Percentiles rank a stretch among this genome's conserved stretches.
phyloP scores from a whole-genome alignment of 2,797 vertebrate species.

The Chelidonichthys spinosus region DNA sequence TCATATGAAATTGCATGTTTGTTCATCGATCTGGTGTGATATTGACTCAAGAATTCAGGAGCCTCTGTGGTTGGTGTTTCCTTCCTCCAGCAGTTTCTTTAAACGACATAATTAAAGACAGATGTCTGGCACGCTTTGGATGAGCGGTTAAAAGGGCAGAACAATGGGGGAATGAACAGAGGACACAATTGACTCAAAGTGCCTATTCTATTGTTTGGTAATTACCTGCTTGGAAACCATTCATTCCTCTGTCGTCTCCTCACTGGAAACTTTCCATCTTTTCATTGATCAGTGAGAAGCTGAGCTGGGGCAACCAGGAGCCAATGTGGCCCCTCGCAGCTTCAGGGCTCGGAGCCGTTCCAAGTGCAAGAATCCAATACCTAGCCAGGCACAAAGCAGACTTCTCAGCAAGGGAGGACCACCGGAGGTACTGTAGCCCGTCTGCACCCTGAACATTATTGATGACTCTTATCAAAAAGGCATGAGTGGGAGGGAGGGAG shows the following conservation, averaged over 20 bases:
- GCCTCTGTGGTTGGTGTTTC: constrained; percentile 51
- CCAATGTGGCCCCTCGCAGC: constrained; percentile 71
- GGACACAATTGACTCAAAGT: constrained; percentile 6
- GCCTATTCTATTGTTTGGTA: constrained; percentile 6
- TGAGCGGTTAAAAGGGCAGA: background rate
- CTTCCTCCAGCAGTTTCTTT: constrained; percentile 28
- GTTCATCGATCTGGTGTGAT: constrained; percentile 42
- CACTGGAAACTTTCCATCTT: constrained; percentile 5
- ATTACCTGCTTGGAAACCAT: constrained; percentile 15
- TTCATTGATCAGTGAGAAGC: constrained; percentile 65
- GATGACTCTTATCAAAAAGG: constrained; percentile 61
- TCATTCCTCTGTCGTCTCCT: constrained; percentile 10
- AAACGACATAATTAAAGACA: constrained; percentile 32
- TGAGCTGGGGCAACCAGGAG: constrained; percentile 83
- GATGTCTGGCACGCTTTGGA: constrained; percentile 41
- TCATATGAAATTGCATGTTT: constrained; percentile 22
- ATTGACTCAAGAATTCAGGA: constrained; percentile 34
- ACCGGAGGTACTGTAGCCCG: constrained; percentile 74
- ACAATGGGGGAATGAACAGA: constrained; percentile 25
- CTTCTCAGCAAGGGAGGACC: constrained; percentile 67
- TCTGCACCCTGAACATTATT: constrained; percentile 52
- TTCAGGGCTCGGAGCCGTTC: constrained; percentile 58
- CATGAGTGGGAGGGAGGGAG: constrained; percentile 15
- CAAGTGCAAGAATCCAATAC: constrained; percentile 75
- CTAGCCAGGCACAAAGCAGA: constrained; percentile 83